These are phyloP conservation scores for Nymphalis polychloros DNA, from an alignment of 2,888 invertebrate species.

Conservation along the genomic window DNA sequence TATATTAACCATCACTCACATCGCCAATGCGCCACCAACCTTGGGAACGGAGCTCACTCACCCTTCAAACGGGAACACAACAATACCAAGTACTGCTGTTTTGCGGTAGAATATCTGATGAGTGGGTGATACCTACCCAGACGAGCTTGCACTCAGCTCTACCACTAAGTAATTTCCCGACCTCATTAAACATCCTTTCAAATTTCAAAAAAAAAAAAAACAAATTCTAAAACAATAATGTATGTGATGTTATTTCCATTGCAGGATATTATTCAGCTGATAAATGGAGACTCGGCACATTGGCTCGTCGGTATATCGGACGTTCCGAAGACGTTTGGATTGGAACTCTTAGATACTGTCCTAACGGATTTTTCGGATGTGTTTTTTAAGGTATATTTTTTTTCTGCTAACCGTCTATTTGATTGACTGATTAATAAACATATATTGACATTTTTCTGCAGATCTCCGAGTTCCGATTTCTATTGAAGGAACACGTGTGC, in stretches of 20 bases:
- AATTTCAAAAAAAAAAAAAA: no score
- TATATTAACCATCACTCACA: no score
- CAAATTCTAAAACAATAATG: no score
- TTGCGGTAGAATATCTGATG: no score
- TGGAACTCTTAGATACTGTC: slow-evolving; percentile 96
- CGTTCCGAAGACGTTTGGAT: slow-evolving; percentile 97
- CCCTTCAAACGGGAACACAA: no score
- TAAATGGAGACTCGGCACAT: slow-evolving; percentile 97
- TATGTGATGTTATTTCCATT: slow-evolving; percentile 36
- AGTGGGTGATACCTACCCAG: no score
- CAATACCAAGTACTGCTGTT: no score
- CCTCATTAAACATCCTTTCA: no score
- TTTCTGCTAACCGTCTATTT: slow-evolving; percentile 7
- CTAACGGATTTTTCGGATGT: slow-evolving; percentile 92
- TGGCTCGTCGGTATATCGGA: slow-evolving; percentile 98
- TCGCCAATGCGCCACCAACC: no score
- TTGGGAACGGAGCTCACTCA: no score
- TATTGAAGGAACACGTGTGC: slow-evolving; percentile 98
- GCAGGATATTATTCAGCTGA: slow-evolving; percentile 96
- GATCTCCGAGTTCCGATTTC: slow-evolving; percentile 96
- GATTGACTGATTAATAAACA: not conserved
- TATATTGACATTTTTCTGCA: slow-evolving; percentile 63
- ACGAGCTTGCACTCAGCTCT: no score
- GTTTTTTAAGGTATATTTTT: slow-evolving; percentile 87
- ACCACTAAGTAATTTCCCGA: no score